Evolutionary conservation across 1,140 invertebrate genomes (phyloP).

Genomic region (Acromyrmex echinatior): DNA sequence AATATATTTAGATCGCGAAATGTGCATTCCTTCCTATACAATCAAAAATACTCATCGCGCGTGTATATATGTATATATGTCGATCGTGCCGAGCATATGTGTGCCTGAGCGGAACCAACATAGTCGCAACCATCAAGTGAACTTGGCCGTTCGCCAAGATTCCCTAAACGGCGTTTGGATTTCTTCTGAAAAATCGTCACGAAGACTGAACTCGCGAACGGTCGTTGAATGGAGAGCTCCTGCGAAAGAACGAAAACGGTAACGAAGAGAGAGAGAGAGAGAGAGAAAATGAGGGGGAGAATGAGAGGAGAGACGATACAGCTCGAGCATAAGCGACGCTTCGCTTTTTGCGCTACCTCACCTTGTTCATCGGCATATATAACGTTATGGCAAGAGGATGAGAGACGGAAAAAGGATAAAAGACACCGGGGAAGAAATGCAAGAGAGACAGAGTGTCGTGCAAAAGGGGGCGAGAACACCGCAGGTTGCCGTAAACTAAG

Average conservation of each 20-base stretch:
- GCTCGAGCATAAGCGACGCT: constrained; percentile 76
- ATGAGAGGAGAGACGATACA: constrained; percentile 24
- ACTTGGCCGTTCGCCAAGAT: constrained; percentile 80
- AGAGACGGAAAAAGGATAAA: constrained; percentile 47
- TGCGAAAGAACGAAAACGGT: constrained; percentile 17
- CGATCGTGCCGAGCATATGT: constrained; percentile 13
- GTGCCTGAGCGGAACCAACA: constrained; percentile 53
- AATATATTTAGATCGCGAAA: not conserved
- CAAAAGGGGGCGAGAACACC: constrained; percentile 53
- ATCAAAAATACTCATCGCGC: constrained; percentile 29
- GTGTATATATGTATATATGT: not conserved
- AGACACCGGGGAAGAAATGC: constrained; percentile 41
- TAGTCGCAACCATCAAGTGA: constrained; percentile 45
- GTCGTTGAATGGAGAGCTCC: constrained; percentile 48
- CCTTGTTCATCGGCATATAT: constrained; percentile 79
- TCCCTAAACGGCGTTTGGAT: constrained; percentile 84
- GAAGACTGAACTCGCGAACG: constrained; percentile 61
- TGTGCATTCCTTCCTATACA: not conserved
- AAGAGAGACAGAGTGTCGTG: constrained; percentile 25
- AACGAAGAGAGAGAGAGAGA: constrained; percentile 9
- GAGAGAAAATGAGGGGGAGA: constrained; percentile 9
- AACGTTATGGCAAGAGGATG: constrained; percentile 65
- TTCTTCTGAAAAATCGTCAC: constrained; percentile 81
- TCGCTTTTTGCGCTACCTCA: constrained; percentile 79
- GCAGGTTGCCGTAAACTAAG: constrained; percentile 68